Conservation (phyloP, 2,113 vertebrate genomes). For the Puffinus mauretanicus region DNA sequence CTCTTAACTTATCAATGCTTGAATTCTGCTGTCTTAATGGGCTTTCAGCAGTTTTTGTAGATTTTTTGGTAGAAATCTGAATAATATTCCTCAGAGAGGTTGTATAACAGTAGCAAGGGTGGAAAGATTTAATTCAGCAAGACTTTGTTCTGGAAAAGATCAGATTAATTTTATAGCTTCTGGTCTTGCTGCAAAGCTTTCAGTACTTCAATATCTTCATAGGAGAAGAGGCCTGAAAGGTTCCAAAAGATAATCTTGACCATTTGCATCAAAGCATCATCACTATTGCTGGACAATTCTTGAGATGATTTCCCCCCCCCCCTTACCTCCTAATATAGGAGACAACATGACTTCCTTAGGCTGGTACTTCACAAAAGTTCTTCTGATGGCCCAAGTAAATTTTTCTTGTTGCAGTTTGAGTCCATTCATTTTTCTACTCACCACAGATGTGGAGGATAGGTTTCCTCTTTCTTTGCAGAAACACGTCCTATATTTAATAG, state of each 20-base stretch:
- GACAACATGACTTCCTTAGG: background rate
- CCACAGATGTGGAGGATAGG: background rate
- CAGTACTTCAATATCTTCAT: accelerated
- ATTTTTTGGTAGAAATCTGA: background rate
- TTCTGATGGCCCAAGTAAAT: background rate
- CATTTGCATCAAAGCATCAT: background rate
- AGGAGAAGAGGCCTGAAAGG: background rate
- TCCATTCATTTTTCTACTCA: background rate
- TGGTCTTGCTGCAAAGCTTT: background rate
- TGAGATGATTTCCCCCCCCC: background rate
- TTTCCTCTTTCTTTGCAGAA: background rate
- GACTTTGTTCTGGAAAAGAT: background rate
- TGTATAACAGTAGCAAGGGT: background rate
- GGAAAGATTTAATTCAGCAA: background rate
- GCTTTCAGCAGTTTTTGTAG: background rate
- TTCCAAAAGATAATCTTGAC: background rate
- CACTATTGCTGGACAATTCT: background rate
- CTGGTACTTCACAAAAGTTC: background rate
- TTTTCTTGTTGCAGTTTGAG: background rate
- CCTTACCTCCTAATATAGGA: background rate
- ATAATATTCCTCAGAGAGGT: background rate
- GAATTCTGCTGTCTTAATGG: background rate
- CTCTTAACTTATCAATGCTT: background rate
- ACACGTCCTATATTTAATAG: background rate
- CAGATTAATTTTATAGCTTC: background rate